Conservation (phyloP, 2,888 invertebrate genomes). For the Balanococcus diminutus region DNA sequence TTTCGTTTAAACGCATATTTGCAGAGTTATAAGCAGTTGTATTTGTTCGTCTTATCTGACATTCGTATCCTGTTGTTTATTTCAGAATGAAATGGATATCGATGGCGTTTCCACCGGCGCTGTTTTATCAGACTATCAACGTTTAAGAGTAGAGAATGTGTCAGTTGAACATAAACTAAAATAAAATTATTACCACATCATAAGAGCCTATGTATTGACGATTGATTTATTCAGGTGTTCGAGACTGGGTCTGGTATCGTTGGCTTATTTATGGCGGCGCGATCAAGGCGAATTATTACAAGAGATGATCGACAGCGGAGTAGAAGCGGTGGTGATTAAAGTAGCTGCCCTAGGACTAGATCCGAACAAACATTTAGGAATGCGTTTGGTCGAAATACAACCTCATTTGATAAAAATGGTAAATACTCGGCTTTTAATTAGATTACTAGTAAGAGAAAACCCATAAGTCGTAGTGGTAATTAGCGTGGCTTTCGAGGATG, state of each 20-base stretch:
- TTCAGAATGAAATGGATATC: conserved; percentile 68
- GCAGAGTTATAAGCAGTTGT: too few relatives aligned
- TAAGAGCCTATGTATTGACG: background rate
- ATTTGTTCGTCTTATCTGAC: too few relatives aligned
- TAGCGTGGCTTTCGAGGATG: conserved; percentile 8
- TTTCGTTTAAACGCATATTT: too few relatives aligned
- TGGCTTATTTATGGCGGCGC: conserved; percentile 95
- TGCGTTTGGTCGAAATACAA: conserved; percentile 82
- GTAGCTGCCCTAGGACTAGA: conserved; percentile 93
- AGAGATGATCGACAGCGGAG: conserved; percentile 93
- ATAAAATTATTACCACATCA: background rate
- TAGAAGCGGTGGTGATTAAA: conserved; percentile 96
- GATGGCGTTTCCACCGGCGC: conserved; percentile 97
- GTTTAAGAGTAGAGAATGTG: conserved; percentile 97
- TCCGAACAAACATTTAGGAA: conserved; percentile 84
- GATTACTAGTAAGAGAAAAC: background rate
- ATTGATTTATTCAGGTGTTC: conserved; percentile 73
- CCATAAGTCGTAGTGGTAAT: background rate
- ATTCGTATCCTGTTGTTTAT: conserved; percentile 60
- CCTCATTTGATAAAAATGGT: conserved; percentile 85
- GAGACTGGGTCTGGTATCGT: conserved; percentile 83
- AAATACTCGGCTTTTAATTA: conserved; percentile 57
- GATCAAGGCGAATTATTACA: conserved; percentile 91
- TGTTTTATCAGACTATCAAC: conserved; percentile 97
- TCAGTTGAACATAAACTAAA: conserved; percentile 66